Evolutionary conservation across 2,888 invertebrate genomes (phyloP).

Genomic region (Napeogenes sylphis): DNA sequence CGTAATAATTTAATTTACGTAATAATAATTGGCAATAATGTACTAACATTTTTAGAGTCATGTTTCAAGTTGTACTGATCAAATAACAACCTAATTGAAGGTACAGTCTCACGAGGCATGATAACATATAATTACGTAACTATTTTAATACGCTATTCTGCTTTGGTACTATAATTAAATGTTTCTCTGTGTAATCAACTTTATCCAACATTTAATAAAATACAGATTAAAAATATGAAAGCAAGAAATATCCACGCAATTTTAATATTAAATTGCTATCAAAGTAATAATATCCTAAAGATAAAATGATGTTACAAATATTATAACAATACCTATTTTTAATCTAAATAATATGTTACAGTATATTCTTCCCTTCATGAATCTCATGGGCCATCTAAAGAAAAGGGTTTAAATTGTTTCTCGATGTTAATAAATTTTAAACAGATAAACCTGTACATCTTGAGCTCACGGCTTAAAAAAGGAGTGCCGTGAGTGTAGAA

Average conservation of each 20-base stretch:
- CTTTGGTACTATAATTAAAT: constrained; percentile 4
- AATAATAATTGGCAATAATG: not conserved
- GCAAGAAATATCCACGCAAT: constrained; percentile 30
- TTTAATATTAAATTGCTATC: constrained; percentile 7
- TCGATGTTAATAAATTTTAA: constrained; percentile 78
- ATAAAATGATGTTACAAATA: constrained; percentile 49
- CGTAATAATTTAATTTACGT: too few species aligned
- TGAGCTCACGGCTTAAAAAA: constrained; percentile 73
- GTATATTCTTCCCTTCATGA: too few species aligned
- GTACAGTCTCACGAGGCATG: not conserved
- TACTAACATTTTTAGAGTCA: not conserved
- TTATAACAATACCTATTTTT: constrained; percentile 31
- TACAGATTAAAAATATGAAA: constrained; percentile 2
- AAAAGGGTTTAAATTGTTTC: constrained; percentile 76
- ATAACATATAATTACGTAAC: constrained; percentile 2
- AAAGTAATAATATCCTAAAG: not conserved
- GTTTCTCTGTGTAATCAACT: constrained; percentile 1
- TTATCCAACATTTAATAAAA: not conserved
- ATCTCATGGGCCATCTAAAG: constrained; percentile 46
- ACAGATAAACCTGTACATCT: constrained; percentile 78
- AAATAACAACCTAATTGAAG: constrained; percentile 4
- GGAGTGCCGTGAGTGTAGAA: constrained; percentile 73
- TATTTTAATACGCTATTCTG: not conserved
- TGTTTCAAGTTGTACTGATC: not conserved
- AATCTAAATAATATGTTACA: too few species aligned